Conservation (phyloP, 2,797 vertebrate genomes). For the Psittacula echo region DNA sequence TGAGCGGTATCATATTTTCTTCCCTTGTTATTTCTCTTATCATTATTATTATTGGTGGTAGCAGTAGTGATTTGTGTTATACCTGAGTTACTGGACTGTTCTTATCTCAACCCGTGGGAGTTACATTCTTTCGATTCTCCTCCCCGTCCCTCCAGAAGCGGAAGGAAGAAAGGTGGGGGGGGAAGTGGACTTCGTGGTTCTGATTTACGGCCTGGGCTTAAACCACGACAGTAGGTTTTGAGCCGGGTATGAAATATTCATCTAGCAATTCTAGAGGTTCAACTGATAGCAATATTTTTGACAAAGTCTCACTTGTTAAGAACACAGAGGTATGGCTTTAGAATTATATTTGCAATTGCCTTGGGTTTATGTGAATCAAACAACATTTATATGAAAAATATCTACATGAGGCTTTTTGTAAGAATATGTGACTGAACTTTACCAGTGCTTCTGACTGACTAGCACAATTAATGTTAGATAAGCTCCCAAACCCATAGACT, state of each 20-base stretch:
- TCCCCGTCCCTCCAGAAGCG: no score
- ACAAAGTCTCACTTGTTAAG: background rate
- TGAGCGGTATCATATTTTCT: no score
- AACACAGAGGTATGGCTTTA: background rate
- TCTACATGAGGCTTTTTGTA: background rate
- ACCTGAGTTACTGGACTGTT: no score
- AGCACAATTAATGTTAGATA: background rate
- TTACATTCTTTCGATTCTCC: no score
- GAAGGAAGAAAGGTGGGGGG: no score
- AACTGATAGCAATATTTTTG: rapidly evolving
- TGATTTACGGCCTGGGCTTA: no score
- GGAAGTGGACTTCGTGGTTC: no score
- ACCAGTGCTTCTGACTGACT: background rate
- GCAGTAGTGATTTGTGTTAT: no score
- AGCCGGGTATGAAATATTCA: background rate
- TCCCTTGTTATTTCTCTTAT: no score
- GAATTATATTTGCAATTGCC: background rate
- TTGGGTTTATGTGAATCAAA: background rate
- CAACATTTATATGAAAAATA: background rate
- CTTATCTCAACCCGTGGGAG: no score
- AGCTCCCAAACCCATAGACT: background rate
- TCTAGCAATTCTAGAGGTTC: background rate
- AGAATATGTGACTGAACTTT: background rate
- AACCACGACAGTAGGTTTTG: background rate
- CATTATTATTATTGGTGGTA: no score